Percentiles rank a stretch among this genome's conserved stretches.
phyloP scores from a whole-genome alignment of 2,888 invertebrate species.

The Catocala fraxini region DNA sequence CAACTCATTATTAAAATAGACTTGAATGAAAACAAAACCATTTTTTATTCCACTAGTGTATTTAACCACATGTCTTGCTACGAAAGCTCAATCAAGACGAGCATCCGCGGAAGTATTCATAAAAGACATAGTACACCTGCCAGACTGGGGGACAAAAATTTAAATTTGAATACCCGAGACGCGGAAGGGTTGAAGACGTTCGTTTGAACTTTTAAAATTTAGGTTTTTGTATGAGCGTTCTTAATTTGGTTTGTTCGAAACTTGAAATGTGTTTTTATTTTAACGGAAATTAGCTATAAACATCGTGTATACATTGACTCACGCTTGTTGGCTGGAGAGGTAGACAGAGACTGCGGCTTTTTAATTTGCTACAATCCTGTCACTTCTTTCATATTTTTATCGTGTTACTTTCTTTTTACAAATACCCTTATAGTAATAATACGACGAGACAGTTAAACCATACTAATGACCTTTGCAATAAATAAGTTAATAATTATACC shows the following conservation, averaged over 20 bases:
- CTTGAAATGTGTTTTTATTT: slow-evolving; percentile 22
- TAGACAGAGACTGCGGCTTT: too few relatives aligned
- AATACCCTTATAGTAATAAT: too few relatives aligned
- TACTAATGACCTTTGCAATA: too few relatives aligned
- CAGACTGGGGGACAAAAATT: slow-evolving; percentile 71
- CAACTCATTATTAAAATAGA: slow-evolving; percentile 15
- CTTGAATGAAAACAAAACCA: slow-evolving; percentile 39
- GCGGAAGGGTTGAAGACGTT: slow-evolving; percentile 76
- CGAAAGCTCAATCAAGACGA: slow-evolving; percentile 55
- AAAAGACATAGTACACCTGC: slow-evolving; percentile 78
- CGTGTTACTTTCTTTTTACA: too few relatives aligned
- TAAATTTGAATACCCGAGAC: slow-evolving; percentile 76
- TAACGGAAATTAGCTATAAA: slow-evolving; percentile 1
- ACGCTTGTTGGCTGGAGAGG: too few relatives aligned
- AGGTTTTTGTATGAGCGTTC: slow-evolving; percentile 26
- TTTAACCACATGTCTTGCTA: slow-evolving; percentile 44
- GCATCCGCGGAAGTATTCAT: slow-evolving; percentile 75
- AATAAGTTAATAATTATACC: too few relatives aligned
- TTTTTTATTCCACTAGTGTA: slow-evolving; percentile 20
- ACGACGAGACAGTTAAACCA: too few relatives aligned
- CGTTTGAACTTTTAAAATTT: slow-evolving; percentile 55
- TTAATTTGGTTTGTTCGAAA: slow-evolving; percentile 33
- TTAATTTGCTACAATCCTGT: too few relatives aligned
- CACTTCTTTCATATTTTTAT: too few relatives aligned
- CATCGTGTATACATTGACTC: too few relatives aligned